A percentile compares a stretch with the other conserved stretches of the same genome.
phyloP scores from a whole-genome alignment of 1,140 invertebrate genomes.

The Geopemphigus sp. region DNA sequence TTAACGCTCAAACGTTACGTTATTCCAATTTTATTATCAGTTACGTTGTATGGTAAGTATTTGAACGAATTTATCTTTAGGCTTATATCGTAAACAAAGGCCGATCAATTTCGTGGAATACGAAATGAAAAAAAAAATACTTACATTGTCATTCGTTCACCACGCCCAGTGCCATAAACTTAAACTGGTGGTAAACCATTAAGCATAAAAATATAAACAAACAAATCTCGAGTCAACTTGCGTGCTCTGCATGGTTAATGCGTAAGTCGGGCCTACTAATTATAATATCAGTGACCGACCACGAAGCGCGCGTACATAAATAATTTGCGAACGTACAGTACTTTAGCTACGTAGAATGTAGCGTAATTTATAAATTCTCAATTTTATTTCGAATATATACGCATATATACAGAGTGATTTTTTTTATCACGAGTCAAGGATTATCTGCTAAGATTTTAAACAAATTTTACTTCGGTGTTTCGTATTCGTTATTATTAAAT shows the following conservation, averaged over 20 bases:
- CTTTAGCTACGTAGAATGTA: no score
- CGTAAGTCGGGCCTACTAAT: slow-evolving; percentile 5
- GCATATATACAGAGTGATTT: background rate
- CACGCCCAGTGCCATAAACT: background rate
- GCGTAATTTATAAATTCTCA: no score
- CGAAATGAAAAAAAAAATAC: background rate
- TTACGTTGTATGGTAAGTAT: background rate
- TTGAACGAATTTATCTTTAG: background rate
- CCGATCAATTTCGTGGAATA: background rate
- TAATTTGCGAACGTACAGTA: background rate
- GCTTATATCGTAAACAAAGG: background rate
- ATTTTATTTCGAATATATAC: background rate
- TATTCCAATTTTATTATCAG: no score
- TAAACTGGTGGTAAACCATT: background rate
- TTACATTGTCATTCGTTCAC: background rate
- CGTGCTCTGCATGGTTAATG: background rate
- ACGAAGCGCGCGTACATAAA: background rate
- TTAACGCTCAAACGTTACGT: no score
- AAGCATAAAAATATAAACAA: slow-evolving; percentile 2
- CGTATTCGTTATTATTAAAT: no score
- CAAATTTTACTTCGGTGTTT: no score
- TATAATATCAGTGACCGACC: background rate
- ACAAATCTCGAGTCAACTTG: background rate
- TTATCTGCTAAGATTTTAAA: no score
- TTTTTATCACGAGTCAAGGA: no score